Evolutionary conservation across 2,113 vertebrate genomes (phyloP), one percentile per base, ranked within the genome.

Genomic region (Epinephelus lanceolatus): DNA sequence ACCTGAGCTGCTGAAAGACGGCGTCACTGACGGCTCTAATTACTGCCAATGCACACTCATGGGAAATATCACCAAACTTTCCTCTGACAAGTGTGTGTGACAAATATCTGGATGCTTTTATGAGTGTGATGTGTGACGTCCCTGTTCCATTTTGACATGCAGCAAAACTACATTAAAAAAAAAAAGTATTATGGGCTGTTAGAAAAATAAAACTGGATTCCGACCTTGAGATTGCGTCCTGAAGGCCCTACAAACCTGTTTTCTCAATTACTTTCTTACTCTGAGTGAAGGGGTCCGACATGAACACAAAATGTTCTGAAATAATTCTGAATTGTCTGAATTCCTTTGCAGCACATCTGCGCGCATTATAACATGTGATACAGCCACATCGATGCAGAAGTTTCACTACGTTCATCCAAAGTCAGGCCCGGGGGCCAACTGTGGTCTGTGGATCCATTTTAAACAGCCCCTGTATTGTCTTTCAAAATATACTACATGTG

Each of bases 1-100:
- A n/a, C 67, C 73, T 9, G 71, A 77, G 45, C 51, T 23, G 76
- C 76, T 86, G 88, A 92, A 5, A 85, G 90, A 83, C 55, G 69
- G 33, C 56, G 59, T 84, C 67, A 68, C 67, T 40, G 76, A 59
- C 5, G 55, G 71, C 30, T 30, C 45, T 66, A 85, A 89, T 83
- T 87, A 83, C 80, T 18, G 70, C 66, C 45, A 33, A 62, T 9
- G 45, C 60, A 77, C 55, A 25, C 60, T 68, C 63, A 62, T 62
- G 81, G 76, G 62, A 83, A 83, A 77, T 59, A 81, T 80, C 19
- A 70, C 47, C 67, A 59, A 65, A n/a, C 57, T 19, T 70, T n/a
- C 69, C 7, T 65, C 40, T 6, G 47, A 75, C n/a, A 62, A 10
- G 7, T 21, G 5, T 19, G 51, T 14, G 1, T 21, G 68, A 30